These are phyloP conservation scores for Nyctereutes procyonoides DNA, from an alignment of 2,113 vertebrate genomes.

Conservation along the genomic window DNA sequence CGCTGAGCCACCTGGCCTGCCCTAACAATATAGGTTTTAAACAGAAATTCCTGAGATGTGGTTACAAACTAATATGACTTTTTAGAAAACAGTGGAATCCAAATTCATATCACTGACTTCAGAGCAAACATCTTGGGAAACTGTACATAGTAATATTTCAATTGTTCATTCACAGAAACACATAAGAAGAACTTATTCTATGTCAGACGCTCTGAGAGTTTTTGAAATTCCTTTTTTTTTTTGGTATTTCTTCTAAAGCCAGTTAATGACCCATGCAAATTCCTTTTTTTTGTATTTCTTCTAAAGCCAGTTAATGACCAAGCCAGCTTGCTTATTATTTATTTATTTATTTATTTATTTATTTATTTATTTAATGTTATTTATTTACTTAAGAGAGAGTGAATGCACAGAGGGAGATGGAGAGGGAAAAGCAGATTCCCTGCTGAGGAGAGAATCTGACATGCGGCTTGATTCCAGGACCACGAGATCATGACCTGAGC, in stretches of 20 bases:
- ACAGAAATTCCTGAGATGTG: background rate
- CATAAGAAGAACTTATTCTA: background rate
- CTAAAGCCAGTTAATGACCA: conserved; percentile 10
- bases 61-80: conserved; percentile 32
- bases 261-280: conserved; percentile 1
- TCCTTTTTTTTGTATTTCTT: conserved; percentile 46
- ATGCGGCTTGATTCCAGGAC: background rate
- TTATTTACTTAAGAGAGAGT: background rate
- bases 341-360: too few species aligned
- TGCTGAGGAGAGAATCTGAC: background rate
- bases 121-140: conserved; percentile 34
- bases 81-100: background rate
- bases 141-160: background rate
- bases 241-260: conserved; percentile 11
- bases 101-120: conserved; percentile 45
- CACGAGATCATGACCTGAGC: background rate
- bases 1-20: too few species aligned
- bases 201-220: conserved; percentile 4
- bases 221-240: conserved; percentile 64
- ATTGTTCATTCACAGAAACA: conserved; percentile 47
- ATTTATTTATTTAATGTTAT: background rate
- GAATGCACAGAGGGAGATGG: background rate
- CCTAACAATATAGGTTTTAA: background rate
- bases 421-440: background rate
- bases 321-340: background rate